A percentile compares a stretch with the other conserved stretches of the same genome.
Conservation (phyloP, 2,113 vertebrate species). For the Kobus ellipsiprymnus region DNA sequence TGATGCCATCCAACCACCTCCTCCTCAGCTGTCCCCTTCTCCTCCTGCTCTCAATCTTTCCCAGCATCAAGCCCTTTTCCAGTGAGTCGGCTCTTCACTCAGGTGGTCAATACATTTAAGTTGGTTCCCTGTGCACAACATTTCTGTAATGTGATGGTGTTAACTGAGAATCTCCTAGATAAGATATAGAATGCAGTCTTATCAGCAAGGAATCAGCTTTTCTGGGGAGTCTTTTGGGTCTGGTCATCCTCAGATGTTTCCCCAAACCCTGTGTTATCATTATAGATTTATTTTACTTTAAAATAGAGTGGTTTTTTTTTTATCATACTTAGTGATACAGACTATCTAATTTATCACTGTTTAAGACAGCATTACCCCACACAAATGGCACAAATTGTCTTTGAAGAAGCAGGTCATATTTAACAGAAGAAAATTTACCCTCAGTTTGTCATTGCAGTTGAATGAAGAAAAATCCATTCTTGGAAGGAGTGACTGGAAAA, state of each 20-base stretch:
- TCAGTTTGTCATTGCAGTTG: background rate
- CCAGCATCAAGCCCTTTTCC: background rate
- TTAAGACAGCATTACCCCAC: background rate
- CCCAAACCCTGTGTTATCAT: background rate
- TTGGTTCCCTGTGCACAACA: background rate
- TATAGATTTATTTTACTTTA: background rate
- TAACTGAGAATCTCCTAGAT: background rate
- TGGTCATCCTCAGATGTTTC: background rate
- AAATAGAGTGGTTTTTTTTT: background rate
- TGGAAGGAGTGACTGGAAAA: background rate
- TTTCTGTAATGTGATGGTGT: background rate
- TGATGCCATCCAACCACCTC: background rate
- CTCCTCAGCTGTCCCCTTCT: background rate
- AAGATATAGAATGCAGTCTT: rapidly evolving
- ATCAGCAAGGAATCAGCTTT: background rate
- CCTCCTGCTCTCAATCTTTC: background rate
- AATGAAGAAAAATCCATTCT: background rate
- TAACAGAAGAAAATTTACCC: background rate
- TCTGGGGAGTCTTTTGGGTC: background rate
- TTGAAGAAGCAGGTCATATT: background rate
- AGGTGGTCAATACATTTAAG: background rate
- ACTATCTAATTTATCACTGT: background rate
- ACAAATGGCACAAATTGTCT: background rate
- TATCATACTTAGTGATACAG: background rate
- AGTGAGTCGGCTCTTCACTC: rapidly evolving